Evolutionary conservation across 1,140 invertebrate species (phyloP).

Genomic region (Leptopilina boulardi): DNA sequence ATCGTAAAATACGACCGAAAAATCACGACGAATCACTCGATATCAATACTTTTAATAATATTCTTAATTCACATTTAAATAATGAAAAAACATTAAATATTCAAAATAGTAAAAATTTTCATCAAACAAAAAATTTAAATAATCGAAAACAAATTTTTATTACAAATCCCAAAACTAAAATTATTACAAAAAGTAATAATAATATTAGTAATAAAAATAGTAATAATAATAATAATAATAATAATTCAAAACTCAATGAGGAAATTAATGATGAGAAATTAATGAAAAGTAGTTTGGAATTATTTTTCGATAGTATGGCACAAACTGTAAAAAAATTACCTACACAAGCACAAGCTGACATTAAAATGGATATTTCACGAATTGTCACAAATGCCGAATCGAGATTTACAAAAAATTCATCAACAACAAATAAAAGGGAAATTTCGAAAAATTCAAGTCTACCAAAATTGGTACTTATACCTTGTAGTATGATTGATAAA

Average conservation of each 20-base stretch:
- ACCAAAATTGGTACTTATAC: slow-evolving; percentile 65
- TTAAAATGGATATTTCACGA: slow-evolving; percentile 72
- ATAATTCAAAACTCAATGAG: slow-evolving; percentile 27
- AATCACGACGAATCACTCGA: slow-evolving; percentile 25
- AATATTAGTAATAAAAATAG: slow-evolving; percentile 34
- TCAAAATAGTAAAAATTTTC: background rate
- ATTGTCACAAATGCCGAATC: slow-evolving; percentile 70
- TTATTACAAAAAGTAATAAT: background rate
- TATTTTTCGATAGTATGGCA: slow-evolving; percentile 72
- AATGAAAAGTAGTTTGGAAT: slow-evolving; percentile 63
- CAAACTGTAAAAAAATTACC: slow-evolving; percentile 70
- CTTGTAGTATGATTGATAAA: slow-evolving; percentile 66
- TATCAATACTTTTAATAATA: background rate
- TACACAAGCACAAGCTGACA: slow-evolving; percentile 65
- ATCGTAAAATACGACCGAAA: slow-evolving; percentile 69
- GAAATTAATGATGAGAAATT: background rate
- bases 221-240: background rate
- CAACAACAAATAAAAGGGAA: slow-evolving; percentile 44
- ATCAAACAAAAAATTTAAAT: background rate
- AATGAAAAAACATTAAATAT: background rate
- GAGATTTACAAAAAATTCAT: slow-evolving; percentile 52
- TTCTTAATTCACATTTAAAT: background rate
- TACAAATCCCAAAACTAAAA: slow-evolving; percentile 35
- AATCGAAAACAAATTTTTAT: slow-evolving; percentile 43
- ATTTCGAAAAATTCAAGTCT: slow-evolving; percentile 57